Evolutionary conservation across 2,888 invertebrate species (phyloP), one percentile per base, ranked within the genome.

Genomic region (Lymantria monacha): DNA sequence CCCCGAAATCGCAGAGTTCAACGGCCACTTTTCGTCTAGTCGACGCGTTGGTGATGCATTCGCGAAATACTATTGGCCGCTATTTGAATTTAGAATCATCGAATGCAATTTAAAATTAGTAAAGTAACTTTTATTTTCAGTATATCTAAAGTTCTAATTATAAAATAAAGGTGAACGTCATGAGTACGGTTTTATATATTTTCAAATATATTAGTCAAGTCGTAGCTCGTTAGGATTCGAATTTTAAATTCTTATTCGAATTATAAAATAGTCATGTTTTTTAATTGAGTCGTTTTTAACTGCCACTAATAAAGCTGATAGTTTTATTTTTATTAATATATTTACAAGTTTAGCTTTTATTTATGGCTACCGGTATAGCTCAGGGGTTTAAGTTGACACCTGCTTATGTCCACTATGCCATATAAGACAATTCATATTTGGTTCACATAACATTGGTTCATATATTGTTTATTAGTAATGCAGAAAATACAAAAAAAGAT

Each of bases 1-100:
- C 75, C 60, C 71, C 71, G 57, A 73, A 74, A 65, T 60, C 49
- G 57, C 54, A 14, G 71, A 61, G 75, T 74, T 74, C 74, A 74
- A 59, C 63, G 74, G 57, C 66, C 63, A 65, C 44, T 63, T 53
- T 53, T 53, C 38, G 70, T 72, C 72, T 72, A 72, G 62, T 55
- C 61, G 63, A 72, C 62, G 70, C 64, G 66, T 66, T 54, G 59
- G 59, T 60, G 53, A 57, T 69, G 70, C 66, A 66, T 61, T 61
- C 63, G 64, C 61, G 38, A 61, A 63, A 56, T 47, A 45, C 59
- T 57, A 63, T 59, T 66, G 59, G 59, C 10, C 14, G 41, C 38
- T 53, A 56, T 61, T 57, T 58, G 41, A 51, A 65, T 51, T 48
- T 43, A 15, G 30, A 45, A 48, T 51, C 22, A 41, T 40, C 22